Evolutionary conservation across 1,140 invertebrate species (phyloP).

Genomic region (Dufourea novaeangliae): DNA sequence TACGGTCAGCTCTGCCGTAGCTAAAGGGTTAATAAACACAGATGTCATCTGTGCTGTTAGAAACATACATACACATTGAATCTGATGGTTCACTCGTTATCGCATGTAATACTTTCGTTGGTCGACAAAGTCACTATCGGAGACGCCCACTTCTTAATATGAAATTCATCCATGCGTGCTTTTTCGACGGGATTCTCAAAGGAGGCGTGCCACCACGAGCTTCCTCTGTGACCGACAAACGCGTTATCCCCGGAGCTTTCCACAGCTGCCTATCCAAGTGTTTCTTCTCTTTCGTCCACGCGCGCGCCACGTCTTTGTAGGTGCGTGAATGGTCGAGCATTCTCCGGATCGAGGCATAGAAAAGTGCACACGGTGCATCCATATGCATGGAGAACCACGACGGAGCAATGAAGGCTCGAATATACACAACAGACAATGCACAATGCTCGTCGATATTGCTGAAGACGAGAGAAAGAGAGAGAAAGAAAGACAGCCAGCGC

Average conservation of each 20-base stretch:
- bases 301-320: conserved; percentile 14
- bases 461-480: conserved; percentile 17
- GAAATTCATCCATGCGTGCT: not conserved
- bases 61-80: too few species aligned
- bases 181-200: not conserved
- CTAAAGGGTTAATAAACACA: too few species aligned
- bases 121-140: not conserved
- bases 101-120: not conserved
- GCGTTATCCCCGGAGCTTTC: not conserved
- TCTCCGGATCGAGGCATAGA: conserved; percentile 8
- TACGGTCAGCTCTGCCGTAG: too few species aligned
- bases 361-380: conserved; percentile 18
- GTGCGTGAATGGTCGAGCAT: not conserved
- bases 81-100: too few species aligned
- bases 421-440: conserved; percentile 53
- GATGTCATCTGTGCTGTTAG: too few species aligned
- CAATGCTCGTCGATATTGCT: conserved; percentile 55
- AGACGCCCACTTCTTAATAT: not conserved
- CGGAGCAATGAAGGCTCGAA: conserved; percentile 7
- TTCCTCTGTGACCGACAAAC: conserved; percentile 1
- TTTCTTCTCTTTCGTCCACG: not conserved
- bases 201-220: not conserved
- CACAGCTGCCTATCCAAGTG: not conserved
- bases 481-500: conserved; percentile 6
- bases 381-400: conserved; percentile 26